phyloP scores from a whole-genome alignment of 2,888 invertebrate genomes.

The Plutella xylostella region DNA sequence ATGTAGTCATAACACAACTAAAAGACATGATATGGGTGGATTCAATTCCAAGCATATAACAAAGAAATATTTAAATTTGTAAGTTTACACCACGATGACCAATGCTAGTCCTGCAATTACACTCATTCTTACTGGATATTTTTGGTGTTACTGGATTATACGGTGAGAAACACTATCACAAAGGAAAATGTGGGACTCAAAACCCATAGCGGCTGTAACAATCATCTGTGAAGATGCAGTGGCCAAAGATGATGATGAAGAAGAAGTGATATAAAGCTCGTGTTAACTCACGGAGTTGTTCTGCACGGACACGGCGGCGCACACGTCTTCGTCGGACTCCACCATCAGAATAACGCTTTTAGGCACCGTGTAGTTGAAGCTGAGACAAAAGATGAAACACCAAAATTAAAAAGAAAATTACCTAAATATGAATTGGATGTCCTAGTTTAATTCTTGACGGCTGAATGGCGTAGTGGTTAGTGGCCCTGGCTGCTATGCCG shows the following conservation, averaged over 20 bases:
- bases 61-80: too few relatives aligned
- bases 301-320: constrained; percentile 84
- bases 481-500: background rate
- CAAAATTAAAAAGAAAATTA: background rate
- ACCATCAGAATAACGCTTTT: constrained; percentile 70
- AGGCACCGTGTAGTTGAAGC: constrained; percentile 52
- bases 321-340: constrained; percentile 72
- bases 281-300: constrained; percentile 71
- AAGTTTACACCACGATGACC: too few relatives aligned
- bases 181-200: too few relatives aligned
- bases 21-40: background rate
- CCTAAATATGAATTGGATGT: background rate
- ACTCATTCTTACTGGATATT: too few relatives aligned
- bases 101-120: too few relatives aligned
- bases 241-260: too few relatives aligned
- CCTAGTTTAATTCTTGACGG: background rate
- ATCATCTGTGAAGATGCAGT: too few relatives aligned
- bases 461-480: too few relatives aligned
- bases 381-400: constrained; percentile 17
- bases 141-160: too few relatives aligned
- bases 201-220: too few relatives aligned
- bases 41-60: background rate
- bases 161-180: too few relatives aligned
- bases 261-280: background rate
- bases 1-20: background rate